Base-by-base conservation (phyloP, 1,140 invertebrate genomes). In the Rhynchophorus ferrugineus region DNA sequence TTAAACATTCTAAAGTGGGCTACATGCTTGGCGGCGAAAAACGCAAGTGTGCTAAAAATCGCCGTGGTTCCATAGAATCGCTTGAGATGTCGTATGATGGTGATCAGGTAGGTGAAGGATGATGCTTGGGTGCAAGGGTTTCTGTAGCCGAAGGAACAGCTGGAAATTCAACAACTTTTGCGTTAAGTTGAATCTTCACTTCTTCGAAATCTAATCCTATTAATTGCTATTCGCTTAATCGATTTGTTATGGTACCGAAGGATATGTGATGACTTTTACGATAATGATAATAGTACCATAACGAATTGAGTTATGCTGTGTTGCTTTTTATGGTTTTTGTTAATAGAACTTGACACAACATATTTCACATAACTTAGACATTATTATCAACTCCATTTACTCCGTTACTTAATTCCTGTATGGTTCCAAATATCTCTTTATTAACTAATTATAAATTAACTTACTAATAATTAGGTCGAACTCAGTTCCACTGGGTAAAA, bases 1-100 rank as follows among this genome's bases (percentile, higher is more conserved):
- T 91, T 54, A 91, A 91, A 73, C 89, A 92, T 75, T 83, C 89
- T 20, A 89, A 90, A 70, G 83, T 89, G 49, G 78, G 79, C 41
- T 81, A 85, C 65, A 76, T 87, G 56, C 56, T 68, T 86, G 54
- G 76, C 29, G 65, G 66, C 36, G 69, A 70, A 14, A 62, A 74
- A 48, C 69, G 75, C 68, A 66, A 61, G 68, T 57, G 60, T 43
- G 52, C 58, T 8, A 66, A 65, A 44, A 69, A 68, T 24, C 63
- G 76, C 56, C 63, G 78, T 46, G 78, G 77, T 43, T 80, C 78
- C 22, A 70, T 78, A 19, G 80, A 83, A 66, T 82, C 79, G 14
- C 67, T 81, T 39, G 81, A 83, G 45, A 75, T 79, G 65, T 69
- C 73, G 22, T 80, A 75, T 60, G 78, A 81, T 54, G 71, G 68